These are phyloP conservation scores for Luidia sarsii DNA, from an alignment of 53 echinoderm and acorn worm species.

Conservation along the genomic window DNA sequence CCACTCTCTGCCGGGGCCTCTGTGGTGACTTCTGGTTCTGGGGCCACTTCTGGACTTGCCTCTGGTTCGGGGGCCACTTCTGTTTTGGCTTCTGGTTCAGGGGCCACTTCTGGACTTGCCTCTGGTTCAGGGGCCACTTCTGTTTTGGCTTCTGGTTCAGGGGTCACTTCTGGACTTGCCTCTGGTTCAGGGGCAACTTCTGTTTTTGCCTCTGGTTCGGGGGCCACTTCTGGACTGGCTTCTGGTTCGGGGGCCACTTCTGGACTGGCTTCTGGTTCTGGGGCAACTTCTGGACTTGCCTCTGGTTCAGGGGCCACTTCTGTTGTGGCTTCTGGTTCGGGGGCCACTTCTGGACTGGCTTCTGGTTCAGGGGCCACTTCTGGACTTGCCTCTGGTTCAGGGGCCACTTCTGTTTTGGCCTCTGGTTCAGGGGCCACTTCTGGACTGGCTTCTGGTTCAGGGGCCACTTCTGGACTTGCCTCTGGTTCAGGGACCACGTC, in stretches of 20 bases:
- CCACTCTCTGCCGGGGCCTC: too few species aligned
- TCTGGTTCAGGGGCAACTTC: slow-evolving; percentile 29
- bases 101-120: slow-evolving; percentile 20
- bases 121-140: slow-evolving; percentile 49
- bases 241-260: slow-evolving; percentile 45
- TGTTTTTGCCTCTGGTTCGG: slow-evolving; percentile 31
- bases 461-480: slow-evolving; percentile 2
- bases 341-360: slow-evolving; percentile 20
- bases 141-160: slow-evolving; percentile 32
- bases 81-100: too few species aligned
- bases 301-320: slow-evolving; percentile 19
- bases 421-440: slow-evolving; percentile 30
- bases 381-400: slow-evolving; percentile 14
- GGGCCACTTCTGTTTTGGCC: slow-evolving; percentile 1
- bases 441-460: slow-evolving; percentile 29
- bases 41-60: too few species aligned
- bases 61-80: too few species aligned
- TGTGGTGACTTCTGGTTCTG: too few species aligned
- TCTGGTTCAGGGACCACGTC: background rate
- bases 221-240: slow-evolving; percentile 26
- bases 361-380: slow-evolving; percentile 50
- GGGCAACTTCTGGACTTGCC: slow-evolving; percentile 20
- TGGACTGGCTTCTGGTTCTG: background rate
- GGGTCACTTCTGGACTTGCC: slow-evolving; percentile 6
- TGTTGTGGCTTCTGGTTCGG: slow-evolving; percentile 7